phyloP scores from a whole-genome alignment of 2,888 invertebrate species.

The Phania funesta region DNA sequence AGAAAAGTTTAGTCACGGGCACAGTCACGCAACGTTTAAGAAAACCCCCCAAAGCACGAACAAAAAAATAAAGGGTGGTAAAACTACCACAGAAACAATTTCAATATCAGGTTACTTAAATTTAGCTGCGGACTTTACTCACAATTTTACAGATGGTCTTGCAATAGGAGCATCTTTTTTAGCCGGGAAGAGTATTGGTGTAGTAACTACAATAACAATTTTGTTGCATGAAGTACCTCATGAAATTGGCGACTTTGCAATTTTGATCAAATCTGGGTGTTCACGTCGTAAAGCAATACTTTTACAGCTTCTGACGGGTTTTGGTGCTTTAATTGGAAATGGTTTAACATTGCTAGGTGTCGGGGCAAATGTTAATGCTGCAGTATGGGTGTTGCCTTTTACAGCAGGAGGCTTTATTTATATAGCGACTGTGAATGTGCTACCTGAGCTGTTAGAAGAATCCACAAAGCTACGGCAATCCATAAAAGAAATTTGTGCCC shows the following conservation, averaged over 20 bases:
- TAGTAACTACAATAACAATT: slow-evolving; percentile 96
- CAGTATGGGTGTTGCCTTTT: slow-evolving; percentile 96
- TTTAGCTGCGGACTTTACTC: slow-evolving; percentile 98
- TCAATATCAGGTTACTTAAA: slow-evolving; percentile 95
- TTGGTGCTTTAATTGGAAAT: slow-evolving; percentile 97
- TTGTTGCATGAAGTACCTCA: slow-evolving; percentile 99
- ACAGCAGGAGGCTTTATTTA: slow-evolving; percentile 99
- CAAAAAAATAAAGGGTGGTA: slow-evolving; percentile 75
- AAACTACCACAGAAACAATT: slow-evolving; percentile 81
- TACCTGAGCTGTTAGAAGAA: slow-evolving; percentile 97
- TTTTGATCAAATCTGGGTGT: slow-evolving; percentile 98
- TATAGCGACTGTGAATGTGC: slow-evolving; percentile 98
- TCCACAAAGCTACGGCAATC: slow-evolving; percentile 92
- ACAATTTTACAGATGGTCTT: slow-evolving; percentile 99
- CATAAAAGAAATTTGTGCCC: slow-evolving; percentile 92
- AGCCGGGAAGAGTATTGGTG: slow-evolving; percentile 92
- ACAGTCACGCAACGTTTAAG: slow-evolving; percentile 68
- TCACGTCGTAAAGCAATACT: slow-evolving; percentile 96
- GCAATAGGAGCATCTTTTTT: slow-evolving; percentile 99
- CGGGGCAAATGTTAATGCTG: slow-evolving; percentile 84
- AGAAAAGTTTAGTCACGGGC: slow-evolving; percentile 81
- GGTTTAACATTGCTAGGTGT: slow-evolving; percentile 93
- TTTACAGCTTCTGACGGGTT: slow-evolving; percentile 95
- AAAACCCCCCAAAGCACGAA: slow-evolving; percentile 65
- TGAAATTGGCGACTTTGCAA: slow-evolving; percentile 99